These are phyloP conservation scores for Acrossocheilus fasciatus DNA, from an alignment of 2,797 vertebrate species.

Conservation along the genomic window DNA sequence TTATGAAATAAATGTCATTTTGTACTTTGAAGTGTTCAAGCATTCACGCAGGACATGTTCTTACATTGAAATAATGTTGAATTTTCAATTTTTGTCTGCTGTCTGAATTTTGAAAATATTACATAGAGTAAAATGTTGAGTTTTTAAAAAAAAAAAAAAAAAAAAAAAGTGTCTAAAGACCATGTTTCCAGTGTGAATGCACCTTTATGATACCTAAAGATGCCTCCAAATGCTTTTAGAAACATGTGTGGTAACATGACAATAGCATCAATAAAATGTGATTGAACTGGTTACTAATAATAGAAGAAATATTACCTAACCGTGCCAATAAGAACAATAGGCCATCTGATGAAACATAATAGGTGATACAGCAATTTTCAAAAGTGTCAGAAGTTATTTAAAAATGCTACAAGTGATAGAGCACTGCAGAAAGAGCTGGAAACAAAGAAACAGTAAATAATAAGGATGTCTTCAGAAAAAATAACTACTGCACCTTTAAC, in stretches of 20 bases:
- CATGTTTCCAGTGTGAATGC: background rate
- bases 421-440: background rate
- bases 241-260: background rate
- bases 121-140: background rate
- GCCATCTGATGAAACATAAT: background rate
- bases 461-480: background rate
- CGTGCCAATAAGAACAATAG: background rate
- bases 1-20: background rate
- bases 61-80: background rate
- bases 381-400: background rate
- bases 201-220: background rate
- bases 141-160: background rate
- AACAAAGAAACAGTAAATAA: background rate
- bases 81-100: background rate
- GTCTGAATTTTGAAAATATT: background rate
- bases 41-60: background rate
- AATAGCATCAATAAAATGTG: background rate
- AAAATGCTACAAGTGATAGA: background rate
- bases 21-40: background rate
- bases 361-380: background rate
- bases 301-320: background rate
- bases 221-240: background rate
- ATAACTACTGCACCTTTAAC: background rate
- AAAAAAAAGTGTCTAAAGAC: background rate
- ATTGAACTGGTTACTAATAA: background rate